Evolutionary conservation across 1,140 invertebrate genomes (phyloP).

Genomic region (Drosophila tristis): DNA sequence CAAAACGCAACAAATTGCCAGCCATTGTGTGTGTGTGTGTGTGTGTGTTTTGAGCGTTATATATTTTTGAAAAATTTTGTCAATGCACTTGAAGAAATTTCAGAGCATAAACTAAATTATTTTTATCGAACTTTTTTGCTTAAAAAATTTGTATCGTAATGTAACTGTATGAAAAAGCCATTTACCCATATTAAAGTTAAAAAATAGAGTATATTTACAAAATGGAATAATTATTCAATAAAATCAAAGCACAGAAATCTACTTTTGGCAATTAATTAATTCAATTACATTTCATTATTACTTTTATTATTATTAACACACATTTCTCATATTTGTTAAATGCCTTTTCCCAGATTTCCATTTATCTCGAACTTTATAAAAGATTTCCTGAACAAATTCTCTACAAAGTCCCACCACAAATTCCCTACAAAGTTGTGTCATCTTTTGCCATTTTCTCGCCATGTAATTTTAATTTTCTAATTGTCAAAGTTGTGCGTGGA

Average conservation of each 20-base stretch:
- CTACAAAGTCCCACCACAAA: too few relatives aligned
- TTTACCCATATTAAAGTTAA: too few relatives aligned
- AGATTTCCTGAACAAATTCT: not conserved
- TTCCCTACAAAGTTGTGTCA: too few relatives aligned
- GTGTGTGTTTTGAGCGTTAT: not conserved
- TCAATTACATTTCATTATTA: too few relatives aligned
- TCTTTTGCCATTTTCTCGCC: slow-evolving; percentile 8
- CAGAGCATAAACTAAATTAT: too few relatives aligned
- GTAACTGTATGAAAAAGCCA: too few relatives aligned
- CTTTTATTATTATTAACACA: not conserved
- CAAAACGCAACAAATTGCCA: slow-evolving; percentile 64
- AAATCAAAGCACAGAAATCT: too few relatives aligned
- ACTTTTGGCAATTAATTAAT: too few relatives aligned
- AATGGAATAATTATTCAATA: too few relatives aligned
- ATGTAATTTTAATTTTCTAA: slow-evolving; percentile 78
- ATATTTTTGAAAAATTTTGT: slow-evolving; percentile 10
- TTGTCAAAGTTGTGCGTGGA: slow-evolving; percentile 63
- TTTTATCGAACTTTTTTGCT: too few relatives aligned
- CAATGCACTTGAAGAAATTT: slow-evolving; percentile 42
- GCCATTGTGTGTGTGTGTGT: slow-evolving; percentile 42
- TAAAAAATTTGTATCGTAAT: too few relatives aligned
- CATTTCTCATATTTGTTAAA: not conserved
- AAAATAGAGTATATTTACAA: too few relatives aligned
- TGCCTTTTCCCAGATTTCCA: not conserved
- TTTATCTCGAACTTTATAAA: not conserved